Evolutionary conservation across 2,113 vertebrate genomes (phyloP).

Genomic region (Sarotherodon lohbergeri): DNA sequence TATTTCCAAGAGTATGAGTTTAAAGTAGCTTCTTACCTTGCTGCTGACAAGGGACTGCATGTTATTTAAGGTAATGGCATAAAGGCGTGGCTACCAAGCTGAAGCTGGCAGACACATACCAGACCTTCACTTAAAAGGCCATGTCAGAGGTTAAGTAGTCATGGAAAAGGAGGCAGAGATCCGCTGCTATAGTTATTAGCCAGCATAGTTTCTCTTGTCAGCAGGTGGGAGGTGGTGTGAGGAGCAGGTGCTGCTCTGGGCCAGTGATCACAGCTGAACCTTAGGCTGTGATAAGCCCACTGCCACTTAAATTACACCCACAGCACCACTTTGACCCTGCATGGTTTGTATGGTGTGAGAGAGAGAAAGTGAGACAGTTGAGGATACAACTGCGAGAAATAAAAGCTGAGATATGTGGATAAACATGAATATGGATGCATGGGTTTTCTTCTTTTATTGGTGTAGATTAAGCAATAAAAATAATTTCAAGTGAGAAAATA

Average conservation of each 20-base stretch:
- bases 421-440: neutral
- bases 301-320: constrained; percentile 63
- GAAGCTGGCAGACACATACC: constrained; percentile 63
- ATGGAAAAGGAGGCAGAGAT: constrained; percentile 59
- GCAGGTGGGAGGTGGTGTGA: constrained; percentile 65
- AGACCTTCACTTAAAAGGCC: constrained; percentile 62
- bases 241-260: constrained; percentile 58
- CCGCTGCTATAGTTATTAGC: constrained; percentile 57
- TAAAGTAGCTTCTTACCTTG: neutral
- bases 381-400: constrained; percentile 50
- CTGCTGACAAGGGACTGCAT: constrained; percentile 28
- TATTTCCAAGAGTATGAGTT: neutral
- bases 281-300: constrained; percentile 57
- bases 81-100: constrained; percentile 33
- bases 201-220: constrained; percentile 62
- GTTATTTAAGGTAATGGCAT: constrained; percentile 54
- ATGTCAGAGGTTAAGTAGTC: constrained; percentile 71
- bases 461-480: neutral
- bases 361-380: constrained; percentile 41
- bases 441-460: neutral
- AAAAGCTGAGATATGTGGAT: constrained; percentile 37
- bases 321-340: constrained; percentile 34
- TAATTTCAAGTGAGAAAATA: neutral
- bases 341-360: constrained; percentile 21
- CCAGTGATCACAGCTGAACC: constrained; percentile 61